Evolutionary conservation across 2,888 invertebrate species (phyloP).

Genomic region (Aelia acuminata): DNA sequence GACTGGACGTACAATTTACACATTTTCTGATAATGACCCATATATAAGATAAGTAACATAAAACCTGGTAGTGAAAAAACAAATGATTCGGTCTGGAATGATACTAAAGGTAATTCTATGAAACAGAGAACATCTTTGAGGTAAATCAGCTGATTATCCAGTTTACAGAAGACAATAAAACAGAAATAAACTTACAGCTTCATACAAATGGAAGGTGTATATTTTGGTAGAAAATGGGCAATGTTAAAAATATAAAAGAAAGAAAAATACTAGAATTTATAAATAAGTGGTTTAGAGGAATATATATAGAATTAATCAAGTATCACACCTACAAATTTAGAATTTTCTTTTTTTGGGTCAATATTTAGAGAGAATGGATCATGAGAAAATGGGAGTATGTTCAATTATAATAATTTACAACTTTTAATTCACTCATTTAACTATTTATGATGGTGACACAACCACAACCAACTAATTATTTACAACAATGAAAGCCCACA

Average conservation of each 20-base stretch:
- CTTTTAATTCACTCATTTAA: too few species aligned
- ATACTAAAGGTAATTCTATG: too few species aligned
- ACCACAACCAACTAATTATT: slow-evolving; percentile 34
- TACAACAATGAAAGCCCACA: slow-evolving; percentile 54
- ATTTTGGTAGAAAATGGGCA: not conserved
- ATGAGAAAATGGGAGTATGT: not conserved
- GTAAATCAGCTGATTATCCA: too few species aligned
- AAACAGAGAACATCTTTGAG: too few species aligned
- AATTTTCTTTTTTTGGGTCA: not conserved
- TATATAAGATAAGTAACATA: too few species aligned
- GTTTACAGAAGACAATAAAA: too few species aligned
- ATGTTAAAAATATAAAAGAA: not conserved
- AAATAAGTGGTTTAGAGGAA: not conserved
- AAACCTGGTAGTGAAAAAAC: too few species aligned
- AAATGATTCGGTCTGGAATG: too few species aligned
- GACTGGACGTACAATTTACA: too few species aligned
- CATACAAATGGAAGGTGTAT: not conserved
- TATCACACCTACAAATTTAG: not conserved
- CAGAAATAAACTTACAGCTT: not conserved
- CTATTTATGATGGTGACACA: not conserved
- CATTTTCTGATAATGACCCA: too few species aligned
- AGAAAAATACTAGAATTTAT: not conserved
- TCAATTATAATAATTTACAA: too few species aligned
- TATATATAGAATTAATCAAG: not conserved
- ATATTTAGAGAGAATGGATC: not conserved